These are phyloP conservation scores for Phallusia fumigata DNA, from an alignment of 23 tunicate genomes.

Conservation along the genomic window DNA sequence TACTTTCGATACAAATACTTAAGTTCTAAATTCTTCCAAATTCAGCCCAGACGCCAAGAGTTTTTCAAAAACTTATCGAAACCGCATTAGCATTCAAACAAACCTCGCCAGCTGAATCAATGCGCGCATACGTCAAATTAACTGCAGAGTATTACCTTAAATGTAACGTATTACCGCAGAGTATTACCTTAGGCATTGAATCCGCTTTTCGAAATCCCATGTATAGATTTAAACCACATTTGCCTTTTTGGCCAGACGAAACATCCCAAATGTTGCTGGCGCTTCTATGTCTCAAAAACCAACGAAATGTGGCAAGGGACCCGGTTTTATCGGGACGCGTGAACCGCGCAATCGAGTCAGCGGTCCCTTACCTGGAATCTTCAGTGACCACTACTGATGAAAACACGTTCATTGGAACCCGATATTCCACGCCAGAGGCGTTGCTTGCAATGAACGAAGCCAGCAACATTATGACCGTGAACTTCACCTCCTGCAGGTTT, in stretches of 20 bases:
- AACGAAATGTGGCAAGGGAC: not conserved
- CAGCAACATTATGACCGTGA: not conserved
- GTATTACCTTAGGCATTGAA: too few relatives aligned
- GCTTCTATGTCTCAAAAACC: not conserved
- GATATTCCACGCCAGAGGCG: slow-evolving; percentile 13
- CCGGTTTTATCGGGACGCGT: not conserved
- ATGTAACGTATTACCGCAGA: too few relatives aligned
- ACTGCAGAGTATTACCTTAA: too few relatives aligned
- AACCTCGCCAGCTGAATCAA: not conserved
- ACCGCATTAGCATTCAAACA: not conserved
- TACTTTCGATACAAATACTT: too few relatives aligned
- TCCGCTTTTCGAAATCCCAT: not conserved
- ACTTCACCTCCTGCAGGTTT: not conserved
- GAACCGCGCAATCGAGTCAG: not conserved
- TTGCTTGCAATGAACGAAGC: slow-evolving; percentile 11
- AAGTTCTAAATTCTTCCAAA: too few relatives aligned
- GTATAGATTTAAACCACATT: too few relatives aligned
- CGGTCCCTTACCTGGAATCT: not conserved
- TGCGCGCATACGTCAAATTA: too few relatives aligned
- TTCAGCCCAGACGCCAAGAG: too few relatives aligned
- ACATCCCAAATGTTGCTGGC: not conserved
- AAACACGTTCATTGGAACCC: not conserved
- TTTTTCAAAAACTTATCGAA: too few relatives aligned
- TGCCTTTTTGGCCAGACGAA: not conserved
- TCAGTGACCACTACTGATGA: not conserved